A percentile compares a stretch with the other conserved stretches of the same genome.
Evolutionary conservation across 2,888 invertebrate species (phyloP).

Genomic region (Cacoxenus indagator): DNA sequence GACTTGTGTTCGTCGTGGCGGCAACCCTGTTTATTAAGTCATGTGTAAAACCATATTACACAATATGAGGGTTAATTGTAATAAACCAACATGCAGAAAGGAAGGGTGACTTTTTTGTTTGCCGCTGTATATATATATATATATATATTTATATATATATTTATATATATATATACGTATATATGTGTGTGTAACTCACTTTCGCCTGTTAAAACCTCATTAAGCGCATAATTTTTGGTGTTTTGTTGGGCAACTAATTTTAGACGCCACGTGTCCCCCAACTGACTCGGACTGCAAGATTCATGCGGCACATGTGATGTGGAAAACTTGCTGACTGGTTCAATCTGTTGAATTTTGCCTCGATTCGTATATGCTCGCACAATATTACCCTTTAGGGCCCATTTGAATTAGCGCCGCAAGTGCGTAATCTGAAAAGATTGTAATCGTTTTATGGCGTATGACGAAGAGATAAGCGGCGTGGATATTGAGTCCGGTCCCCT

Average conservation of each 20-base stretch:
- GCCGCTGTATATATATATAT: neutral
- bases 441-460: constrained; percentile 6
- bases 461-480: neutral
- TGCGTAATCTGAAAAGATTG: neutral
- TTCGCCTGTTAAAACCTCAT: constrained; percentile 2
- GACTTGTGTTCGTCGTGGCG: neutral
- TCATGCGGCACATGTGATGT: neutral
- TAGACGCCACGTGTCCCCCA: neutral
- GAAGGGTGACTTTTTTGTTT: neutral
- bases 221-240: neutral
- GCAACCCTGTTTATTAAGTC: neutral
- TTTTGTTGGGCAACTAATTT: neutral
- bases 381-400: neutral
- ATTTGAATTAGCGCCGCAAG: neutral
- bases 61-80: constrained; percentile 4
- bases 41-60: neutral
- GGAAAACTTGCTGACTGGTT: constrained; percentile 4
- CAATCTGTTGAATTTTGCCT: constrained; percentile 8
- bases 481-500: neutral
- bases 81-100: neutral
- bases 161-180: too few relatives aligned
- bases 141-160: neutral
- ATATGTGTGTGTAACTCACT: neutral
- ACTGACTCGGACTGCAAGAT: neutral
- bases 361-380: neutral